Base-by-base conservation (phyloP, 92 coral and sea anemone genomes). In the Actinernus sp. region DNA sequence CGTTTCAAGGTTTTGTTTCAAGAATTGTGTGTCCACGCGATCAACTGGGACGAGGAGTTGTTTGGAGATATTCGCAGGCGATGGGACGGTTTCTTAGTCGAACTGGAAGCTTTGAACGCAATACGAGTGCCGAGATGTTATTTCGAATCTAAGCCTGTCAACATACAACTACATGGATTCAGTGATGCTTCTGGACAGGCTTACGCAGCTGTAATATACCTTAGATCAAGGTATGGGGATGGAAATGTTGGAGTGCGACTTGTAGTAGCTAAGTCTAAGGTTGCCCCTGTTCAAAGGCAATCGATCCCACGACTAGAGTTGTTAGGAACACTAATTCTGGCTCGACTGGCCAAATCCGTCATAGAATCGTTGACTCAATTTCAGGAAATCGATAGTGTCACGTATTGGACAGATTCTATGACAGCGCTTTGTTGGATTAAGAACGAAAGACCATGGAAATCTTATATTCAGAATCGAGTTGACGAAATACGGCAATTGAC, bases 151-250 rank as follows among this genome's bases (percentile, higher is more conserved):
- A 34, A 6, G 41, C 8, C 41, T 6, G 41, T 34, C 14, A 34
- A 34, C 14, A 14, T 34, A 21, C 81, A 71, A 54, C 56, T 79
- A 19, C 80, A 79, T 55, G 82, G 75, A 17, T 81, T 55, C 10
- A 27, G 74, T 5, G 76, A 81, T 53, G 81, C 76, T 6, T 81
- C 88, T n/a, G 70, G 58, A 46, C 36, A 31, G 25, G 82, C 88
- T 7, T 81, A 72, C 13, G 81, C 65, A n/a, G 87, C 81, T 7
- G 81, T 31, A 1, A 60, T 62, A 13, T 81, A 81, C 36, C 34
- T 81, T 9, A 69, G 59, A 26, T 30, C 56, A 62, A 3, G 34
- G n/a, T n/a, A n/a, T n/a, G n/a, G n/a, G n/a, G n/a, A n/a, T n/a
- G 81, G 68, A 53, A 14, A 24, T 31, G 68, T 72, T 17, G 19